phyloP scores from a whole-genome alignment of 2,888 invertebrate genomes.

The Melieria crassipennis region DNA sequence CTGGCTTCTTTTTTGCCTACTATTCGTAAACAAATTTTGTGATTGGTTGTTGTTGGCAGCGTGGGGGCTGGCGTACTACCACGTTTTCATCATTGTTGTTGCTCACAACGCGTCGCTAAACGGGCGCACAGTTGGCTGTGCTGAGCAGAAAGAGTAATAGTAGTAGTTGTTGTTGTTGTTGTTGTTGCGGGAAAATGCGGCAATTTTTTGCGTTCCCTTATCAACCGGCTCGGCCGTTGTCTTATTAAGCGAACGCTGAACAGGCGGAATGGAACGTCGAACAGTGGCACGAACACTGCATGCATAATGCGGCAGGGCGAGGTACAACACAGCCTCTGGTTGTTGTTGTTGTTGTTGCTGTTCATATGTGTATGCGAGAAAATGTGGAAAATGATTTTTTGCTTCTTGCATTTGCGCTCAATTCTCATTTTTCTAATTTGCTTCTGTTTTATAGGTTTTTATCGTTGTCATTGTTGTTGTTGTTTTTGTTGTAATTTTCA shows the following conservation, averaged over 20 bases:
- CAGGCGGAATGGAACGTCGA: not conserved
- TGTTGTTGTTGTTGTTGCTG: too few species aligned
- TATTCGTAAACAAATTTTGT: slow-evolving; percentile 64
- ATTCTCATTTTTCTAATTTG: not conserved
- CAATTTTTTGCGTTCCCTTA: slow-evolving; percentile 18
- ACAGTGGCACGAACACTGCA: too few species aligned
- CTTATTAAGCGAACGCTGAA: slow-evolving; percentile 27
- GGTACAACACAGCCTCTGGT: too few species aligned
- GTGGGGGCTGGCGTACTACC: slow-evolving; percentile 29
- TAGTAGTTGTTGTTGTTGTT: slow-evolving; percentile 13
- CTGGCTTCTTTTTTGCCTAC: slow-evolving; percentile 55
- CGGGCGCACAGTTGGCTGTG: slow-evolving; percentile 16
- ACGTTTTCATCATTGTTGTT: slow-evolving; percentile 23
- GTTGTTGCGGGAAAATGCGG: slow-evolving; percentile 25
- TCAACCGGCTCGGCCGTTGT: slow-evolving; percentile 20
- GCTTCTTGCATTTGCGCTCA: not conserved
- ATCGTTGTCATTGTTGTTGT: slow-evolving; percentile 5
- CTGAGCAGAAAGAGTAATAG: too few species aligned
- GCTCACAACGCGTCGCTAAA: too few species aligned
- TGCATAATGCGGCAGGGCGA: too few species aligned
- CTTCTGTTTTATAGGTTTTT: slow-evolving; percentile 5
- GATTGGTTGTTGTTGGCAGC: slow-evolving; percentile 53
- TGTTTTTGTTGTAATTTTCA: slow-evolving; percentile 21
- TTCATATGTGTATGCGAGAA: slow-evolving; percentile 20
- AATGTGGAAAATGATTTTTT: slow-evolving; percentile 58